Evolutionary conservation across 2,113 vertebrate genomes (phyloP), one percentile per base, ranked within the genome.

Genomic region (Falco punctatus): DNA sequence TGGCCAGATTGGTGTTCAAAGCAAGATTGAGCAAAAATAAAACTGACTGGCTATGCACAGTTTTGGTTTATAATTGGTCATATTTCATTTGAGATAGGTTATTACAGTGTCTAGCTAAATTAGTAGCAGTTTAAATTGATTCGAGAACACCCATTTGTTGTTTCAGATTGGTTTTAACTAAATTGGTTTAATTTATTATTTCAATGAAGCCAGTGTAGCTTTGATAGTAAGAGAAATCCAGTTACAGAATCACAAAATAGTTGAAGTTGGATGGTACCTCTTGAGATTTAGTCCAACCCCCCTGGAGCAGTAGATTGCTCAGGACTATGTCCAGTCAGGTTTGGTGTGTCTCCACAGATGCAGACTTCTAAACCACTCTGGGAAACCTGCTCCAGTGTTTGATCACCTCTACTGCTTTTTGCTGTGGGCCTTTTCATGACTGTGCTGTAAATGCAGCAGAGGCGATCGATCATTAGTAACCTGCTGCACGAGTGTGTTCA

Each of bases 1-100:
- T 75, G 88, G 55, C 40, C 62, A 82, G 35, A 38, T 24, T 62
- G 54, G 27, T 61, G 94, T 95, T 90, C 58, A 80, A 44, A 88
- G 59, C 49, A 66, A 65, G 64, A 54, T 30, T 20, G 57, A 33
- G 54, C 52, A 80, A 72, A 90, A 83, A 22, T 66, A 59, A 46
- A 58, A 57, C 58, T 70, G 33, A 30, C 66, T 73, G 38, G 21
- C 27, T 46, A 4, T 35, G 40, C 2, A 4, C 9, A n/a, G 19
- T 59, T 94, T 52, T 71, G 35, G 23, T 94, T 87, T 75, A 14
- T 42, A 67, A 66, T 49, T 1, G 3, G 17, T 74, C 2, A 0
- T 73, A 13, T 46, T 90, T 88, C 52, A 61, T 5, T 72, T 80
- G 59, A 88, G 33, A 61, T 48, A 22, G 66, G 40, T 32, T 23